Conservation (phyloP, 2,113 vertebrate species). For the Bubo scandiacus region DNA sequence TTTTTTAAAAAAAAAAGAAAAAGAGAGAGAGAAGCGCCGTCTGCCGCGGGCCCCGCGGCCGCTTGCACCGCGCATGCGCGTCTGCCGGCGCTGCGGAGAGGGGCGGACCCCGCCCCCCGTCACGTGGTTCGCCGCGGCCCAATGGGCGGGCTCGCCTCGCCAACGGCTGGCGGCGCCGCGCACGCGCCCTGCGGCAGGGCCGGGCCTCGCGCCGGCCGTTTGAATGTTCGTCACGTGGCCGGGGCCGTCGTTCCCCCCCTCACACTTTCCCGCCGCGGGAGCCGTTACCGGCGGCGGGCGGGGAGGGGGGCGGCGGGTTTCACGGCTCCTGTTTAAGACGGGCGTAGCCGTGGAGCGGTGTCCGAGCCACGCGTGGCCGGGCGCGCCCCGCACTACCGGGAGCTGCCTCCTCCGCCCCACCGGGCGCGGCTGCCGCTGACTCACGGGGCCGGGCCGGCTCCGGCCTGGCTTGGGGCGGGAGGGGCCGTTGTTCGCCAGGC, state of each 20-base stretch:
- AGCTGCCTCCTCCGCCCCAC: too few relatives aligned
- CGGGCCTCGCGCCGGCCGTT: not conserved
- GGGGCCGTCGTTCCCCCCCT: rapidly evolving
- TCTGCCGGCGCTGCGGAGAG: too few relatives aligned
- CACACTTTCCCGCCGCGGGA: too few relatives aligned
- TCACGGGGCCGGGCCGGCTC: not conserved
- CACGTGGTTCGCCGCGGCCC: not conserved
- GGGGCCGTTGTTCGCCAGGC: not conserved
- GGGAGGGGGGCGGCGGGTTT: too few relatives aligned
- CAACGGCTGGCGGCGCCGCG: not conserved
- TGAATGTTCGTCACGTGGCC: not conserved
- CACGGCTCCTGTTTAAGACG: too few relatives aligned
- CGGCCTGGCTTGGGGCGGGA: not conserved
- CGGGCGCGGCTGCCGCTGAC: not conserved
- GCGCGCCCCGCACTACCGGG: too few relatives aligned
- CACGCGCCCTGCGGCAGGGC: rapidly evolving
- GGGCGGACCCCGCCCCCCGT: not conserved
- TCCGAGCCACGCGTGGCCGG: rapidly evolving
- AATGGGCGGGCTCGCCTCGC: not conserved
- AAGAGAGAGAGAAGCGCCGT: too few relatives aligned
- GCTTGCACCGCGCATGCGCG: not conserved
- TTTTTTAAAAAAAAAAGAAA: not conserved
- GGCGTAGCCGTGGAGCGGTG: too few relatives aligned
- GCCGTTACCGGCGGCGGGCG: too few relatives aligned
- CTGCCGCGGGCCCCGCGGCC: not conserved